Evolutionary conservation across 2,113 vertebrate species (phyloP).

Genomic region (Pristiophorus japonicus): DNA sequence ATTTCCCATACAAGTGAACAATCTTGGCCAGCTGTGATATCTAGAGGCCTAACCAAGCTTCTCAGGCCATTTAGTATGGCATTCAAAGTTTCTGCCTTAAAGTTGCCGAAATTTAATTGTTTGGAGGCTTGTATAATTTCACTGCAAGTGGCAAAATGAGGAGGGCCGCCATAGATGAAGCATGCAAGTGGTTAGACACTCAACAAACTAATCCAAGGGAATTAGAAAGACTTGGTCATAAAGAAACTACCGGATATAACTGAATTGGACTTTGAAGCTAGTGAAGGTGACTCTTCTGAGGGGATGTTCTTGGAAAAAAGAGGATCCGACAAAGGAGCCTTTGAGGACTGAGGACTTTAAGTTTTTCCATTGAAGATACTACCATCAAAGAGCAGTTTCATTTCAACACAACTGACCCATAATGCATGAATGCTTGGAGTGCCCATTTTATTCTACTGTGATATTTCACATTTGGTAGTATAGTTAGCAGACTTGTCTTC

Average conservation of each 20-base stretch:
- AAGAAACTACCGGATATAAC: neutral
- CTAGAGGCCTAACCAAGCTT: neutral
- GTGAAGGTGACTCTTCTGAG: neutral
- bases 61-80: neutral
- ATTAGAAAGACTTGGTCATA: neutral
- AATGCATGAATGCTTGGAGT: neutral
- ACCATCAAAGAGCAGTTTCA: neutral
- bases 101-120: neutral
- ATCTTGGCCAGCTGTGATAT: neutral
- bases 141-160: too few relatives aligned
- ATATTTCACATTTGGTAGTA: neutral
- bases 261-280: neutral
- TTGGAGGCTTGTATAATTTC: too few relatives aligned
- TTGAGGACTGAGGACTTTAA: neutral
- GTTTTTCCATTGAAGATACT: neutral
- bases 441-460: neutral
- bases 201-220: neutral
- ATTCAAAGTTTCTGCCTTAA: neutral
- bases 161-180: too few relatives aligned
- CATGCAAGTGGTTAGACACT: neutral
- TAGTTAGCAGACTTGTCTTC: neutral
- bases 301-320: neutral
- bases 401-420: neutral
- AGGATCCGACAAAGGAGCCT: neutral
- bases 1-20: too few relatives aligned